Base-by-base conservation (phyloP, 2,888 invertebrate species). In the Aromia moschata region DNA sequence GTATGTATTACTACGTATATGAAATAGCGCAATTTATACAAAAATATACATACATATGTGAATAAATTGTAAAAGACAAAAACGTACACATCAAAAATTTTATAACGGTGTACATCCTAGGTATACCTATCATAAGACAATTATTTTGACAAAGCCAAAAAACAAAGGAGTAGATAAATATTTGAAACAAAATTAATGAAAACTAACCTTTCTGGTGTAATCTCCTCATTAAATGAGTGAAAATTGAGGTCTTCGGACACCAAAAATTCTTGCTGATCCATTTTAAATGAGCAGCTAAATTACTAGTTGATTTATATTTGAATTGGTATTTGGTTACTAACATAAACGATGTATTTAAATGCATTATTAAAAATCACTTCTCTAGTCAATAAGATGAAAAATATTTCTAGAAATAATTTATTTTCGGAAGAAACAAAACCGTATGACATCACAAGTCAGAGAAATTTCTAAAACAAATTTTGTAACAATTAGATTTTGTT, bases 191-290 rank as follows among this genome's bases (percentile, higher is more conserved):
- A n/a, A n/a, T n/a, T n/a, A n/a, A n/a, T n/a, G n/a, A n/a, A n/a
- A 45, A 53, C 55, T 60, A 40, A 60, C 63, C 61, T 61, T 14
- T 56, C 62, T 1, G 63, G 30, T 16, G 56, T 41, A 18, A 46
- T 60, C 17, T 61, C 63, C 37, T 57, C 62, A 53, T 58, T 56
- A 9, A 68, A 64, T 12, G 62, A 33, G 49, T 58, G 57, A 18
- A 58, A 46, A 52, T 44, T 61, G 43, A 66, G 63, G 12, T 65
- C 59, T 33, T 60, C 63, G 5, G 64, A 46, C 30, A 58, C 51
- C 36, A 62, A 47, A 56, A 58, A 59, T 45, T 63, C 57, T 55
- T 56, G 62, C 17, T 43, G 20, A 11, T 62, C 53, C 56, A 60
- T 60, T 46, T 37, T 43, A 43, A 17, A 45, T 14, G 16, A 25